phyloP scores from a whole-genome alignment of 2,797 vertebrate species.

The Remorina albescens region DNA sequence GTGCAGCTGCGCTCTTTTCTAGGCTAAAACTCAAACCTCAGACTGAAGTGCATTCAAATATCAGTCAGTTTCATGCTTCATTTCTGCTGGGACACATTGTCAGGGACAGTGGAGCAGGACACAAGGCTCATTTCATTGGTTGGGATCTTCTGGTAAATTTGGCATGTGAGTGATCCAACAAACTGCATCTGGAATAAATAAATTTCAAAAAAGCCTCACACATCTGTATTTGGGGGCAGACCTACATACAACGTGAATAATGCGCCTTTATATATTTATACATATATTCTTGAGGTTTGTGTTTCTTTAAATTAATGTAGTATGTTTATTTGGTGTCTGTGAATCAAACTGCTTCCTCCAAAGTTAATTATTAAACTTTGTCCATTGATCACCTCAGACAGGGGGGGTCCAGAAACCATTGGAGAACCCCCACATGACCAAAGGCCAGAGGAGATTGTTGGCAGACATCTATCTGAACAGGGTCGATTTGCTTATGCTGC shows the following conservation, averaged over 20 bases:
- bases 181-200: neutral
- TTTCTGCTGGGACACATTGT: neutral
- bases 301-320: neutral
- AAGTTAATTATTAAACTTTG: conserved; percentile 58
- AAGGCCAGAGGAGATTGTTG: conserved; percentile 43
- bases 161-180: neutral
- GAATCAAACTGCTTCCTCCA: neutral
- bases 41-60: neutral
- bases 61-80: neutral
- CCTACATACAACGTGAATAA: too few species aligned
- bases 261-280: too few species aligned
- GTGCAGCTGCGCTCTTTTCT: neutral
- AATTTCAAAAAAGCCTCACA: too few species aligned
- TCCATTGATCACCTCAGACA: conserved; percentile 38
- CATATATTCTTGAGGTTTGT: neutral
- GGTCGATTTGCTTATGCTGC: conserved; percentile 90
- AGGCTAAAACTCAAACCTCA: neutral
- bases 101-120: fast-evolving
- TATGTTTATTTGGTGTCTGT: neutral
- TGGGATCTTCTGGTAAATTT: conserved; percentile 7
- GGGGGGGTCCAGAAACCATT: conserved; percentile 59
- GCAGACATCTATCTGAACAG: conserved; percentile 85
- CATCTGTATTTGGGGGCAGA: too few species aligned
- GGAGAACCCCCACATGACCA: conserved; percentile 39
- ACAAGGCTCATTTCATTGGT: neutral